Conservation (phyloP, 2,113 vertebrate genomes). For the Macrotus californicus region DNA sequence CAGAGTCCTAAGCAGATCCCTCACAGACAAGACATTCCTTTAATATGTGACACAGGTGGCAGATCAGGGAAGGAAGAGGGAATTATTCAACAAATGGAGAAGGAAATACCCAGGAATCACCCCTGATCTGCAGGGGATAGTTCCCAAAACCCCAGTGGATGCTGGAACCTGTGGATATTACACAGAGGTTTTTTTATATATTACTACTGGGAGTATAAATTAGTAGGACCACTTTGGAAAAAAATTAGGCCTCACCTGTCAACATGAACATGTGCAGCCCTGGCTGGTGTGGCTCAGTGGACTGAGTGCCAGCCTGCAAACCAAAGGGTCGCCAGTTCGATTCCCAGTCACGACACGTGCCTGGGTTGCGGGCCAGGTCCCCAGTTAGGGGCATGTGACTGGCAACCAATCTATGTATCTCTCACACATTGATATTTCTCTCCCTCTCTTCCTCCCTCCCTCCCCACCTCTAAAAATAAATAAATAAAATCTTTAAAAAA, state of each 20-base stretch:
- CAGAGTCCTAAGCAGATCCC: neutral
- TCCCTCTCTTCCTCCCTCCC: no score
- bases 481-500: no score
- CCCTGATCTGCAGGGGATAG: neutral
- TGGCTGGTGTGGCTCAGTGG: no score
- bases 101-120: neutral
- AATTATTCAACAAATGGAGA: neutral
- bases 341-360: no score
- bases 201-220: neutral
- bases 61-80: neutral
- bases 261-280: neutral
- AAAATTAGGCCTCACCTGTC: neutral
- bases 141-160: neutral
- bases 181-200: neutral
- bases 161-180: neutral
- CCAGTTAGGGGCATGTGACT: no score
- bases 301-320: no score
- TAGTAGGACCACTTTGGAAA: neutral
- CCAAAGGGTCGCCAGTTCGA: no score
- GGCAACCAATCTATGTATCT: no score
- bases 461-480: no score
- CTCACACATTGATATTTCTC: no score
- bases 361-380: no score
- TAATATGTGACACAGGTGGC: neutral
- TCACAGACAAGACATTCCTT: neutral